A percentile compares a stretch with the other conserved stretches of the same genome.
phyloP scores from a whole-genome alignment of 2,888 invertebrate genomes.

The Calliphora vomitoria region DNA sequence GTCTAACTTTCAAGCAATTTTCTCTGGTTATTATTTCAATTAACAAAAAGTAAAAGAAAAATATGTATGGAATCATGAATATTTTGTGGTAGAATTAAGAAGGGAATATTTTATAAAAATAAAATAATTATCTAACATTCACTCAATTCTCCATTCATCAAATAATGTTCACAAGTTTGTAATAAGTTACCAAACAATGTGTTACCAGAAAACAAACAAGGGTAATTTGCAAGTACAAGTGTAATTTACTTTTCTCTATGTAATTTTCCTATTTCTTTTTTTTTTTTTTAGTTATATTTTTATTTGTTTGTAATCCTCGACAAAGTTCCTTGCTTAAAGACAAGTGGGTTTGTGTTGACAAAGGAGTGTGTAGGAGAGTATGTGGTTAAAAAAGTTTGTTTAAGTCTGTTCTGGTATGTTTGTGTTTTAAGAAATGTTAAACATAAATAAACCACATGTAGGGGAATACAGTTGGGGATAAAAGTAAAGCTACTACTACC shows the following conservation, averaged over 20 bases:
- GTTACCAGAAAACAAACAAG: conserved; percentile 22
- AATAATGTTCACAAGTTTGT: background rate
- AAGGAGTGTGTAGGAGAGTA: background rate
- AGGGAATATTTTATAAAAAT: background rate
- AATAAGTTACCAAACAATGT: conserved; percentile 18
- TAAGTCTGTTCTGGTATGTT: background rate
- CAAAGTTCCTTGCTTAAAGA: background rate
- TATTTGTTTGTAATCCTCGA: background rate
- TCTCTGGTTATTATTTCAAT: background rate
- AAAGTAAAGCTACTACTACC: background rate
- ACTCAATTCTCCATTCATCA: background rate
- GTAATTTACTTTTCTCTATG: background rate
- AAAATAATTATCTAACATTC: background rate
- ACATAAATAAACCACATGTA: background rate
- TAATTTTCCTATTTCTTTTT: conserved; percentile 7
- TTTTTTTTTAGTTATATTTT: no score
- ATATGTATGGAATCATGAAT: background rate
- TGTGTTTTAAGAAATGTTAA: background rate
- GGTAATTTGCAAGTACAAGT: conserved; percentile 15
- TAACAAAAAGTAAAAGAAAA: background rate
- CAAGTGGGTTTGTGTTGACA: background rate
- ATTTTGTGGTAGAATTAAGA: background rate
- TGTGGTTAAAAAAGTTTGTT: background rate
- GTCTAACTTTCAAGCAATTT: background rate
- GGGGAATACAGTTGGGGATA: background rate